These are phyloP conservation scores for Phocides pigmalion DNA, from an alignment of 1,140 invertebrate genomes.

Conservation along the genomic window DNA sequence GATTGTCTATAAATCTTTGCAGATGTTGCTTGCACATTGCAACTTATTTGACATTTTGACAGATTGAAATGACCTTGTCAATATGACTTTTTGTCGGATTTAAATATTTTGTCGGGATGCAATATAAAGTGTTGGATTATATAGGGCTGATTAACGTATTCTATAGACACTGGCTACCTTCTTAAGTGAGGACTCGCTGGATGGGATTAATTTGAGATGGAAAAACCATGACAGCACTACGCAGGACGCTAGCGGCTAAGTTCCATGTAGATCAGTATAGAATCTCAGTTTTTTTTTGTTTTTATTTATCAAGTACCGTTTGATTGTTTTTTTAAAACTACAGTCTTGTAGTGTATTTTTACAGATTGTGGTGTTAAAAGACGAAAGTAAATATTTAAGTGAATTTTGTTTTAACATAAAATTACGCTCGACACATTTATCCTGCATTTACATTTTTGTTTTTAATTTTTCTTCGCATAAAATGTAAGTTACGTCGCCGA, in stretches of 20 bases:
- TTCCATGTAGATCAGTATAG: constrained; percentile 61
- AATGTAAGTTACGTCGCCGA: constrained; percentile 18
- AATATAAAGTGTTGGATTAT: background rate
- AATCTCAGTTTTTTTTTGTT: constrained; percentile 61
- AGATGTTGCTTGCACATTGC: no score
- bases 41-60: no score
- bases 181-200: no score
- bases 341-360: background rate
- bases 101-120: no score
- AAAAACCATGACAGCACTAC: constrained; percentile 51
- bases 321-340: constrained; percentile 13
- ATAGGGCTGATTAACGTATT: no score
- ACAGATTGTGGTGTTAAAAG: background rate
- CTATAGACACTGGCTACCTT: no score
- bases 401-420: constrained; percentile 39
- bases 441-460: constrained; percentile 60
- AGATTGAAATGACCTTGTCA: no score
- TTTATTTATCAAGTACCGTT: constrained; percentile 24
- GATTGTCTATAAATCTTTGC: no score
- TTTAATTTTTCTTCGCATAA: constrained; percentile 31
- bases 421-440: constrained; percentile 55
- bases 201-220: background rate
- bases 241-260: constrained; percentile 57
- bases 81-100: no score
- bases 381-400: background rate